Percentiles rank a stretch among this genome's conserved stretches.
phyloP scores from a whole-genome alignment of 2,797 vertebrate species.

The Novumbra hubbsi region DNA sequence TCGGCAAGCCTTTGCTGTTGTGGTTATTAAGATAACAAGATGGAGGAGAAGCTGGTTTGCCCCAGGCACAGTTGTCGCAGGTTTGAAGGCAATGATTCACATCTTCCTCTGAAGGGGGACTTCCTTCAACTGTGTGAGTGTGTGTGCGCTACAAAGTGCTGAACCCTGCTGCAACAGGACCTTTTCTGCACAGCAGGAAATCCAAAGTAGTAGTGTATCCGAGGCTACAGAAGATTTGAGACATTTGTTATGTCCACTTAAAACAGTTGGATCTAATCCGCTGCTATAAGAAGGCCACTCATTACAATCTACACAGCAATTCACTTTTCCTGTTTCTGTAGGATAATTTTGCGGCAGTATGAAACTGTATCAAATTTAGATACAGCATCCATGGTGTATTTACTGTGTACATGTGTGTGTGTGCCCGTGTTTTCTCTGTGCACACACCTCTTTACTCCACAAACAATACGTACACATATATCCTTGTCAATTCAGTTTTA shows the following conservation, averaged over 20 bases:
- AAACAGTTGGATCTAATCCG: too few relatives aligned
- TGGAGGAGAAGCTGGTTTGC: background rate
- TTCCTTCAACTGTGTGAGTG: slow-evolving; percentile 10
- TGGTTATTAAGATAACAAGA: background rate
- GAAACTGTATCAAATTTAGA: too few relatives aligned
- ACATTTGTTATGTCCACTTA: too few relatives aligned
- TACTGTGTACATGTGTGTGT: slow-evolving; percentile 8
- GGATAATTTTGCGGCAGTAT: too few relatives aligned
- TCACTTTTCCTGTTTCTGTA: too few relatives aligned
- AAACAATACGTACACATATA: background rate
- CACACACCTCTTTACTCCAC: background rate
- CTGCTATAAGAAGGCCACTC: too few relatives aligned
- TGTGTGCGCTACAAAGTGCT: background rate
- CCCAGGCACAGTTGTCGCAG: slow-evolving; percentile 6
- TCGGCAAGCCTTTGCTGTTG: background rate
- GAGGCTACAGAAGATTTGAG: too few relatives aligned
- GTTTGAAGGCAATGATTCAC: slow-evolving; percentile 22
- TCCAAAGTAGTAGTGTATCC: too few relatives aligned
- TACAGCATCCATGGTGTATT: background rate
- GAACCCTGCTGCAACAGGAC: too few relatives aligned
- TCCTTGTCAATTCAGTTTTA: background rate
- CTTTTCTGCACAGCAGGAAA: too few relatives aligned
- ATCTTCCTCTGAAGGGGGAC: slow-evolving; percentile 22
- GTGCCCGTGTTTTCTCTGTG: background rate
- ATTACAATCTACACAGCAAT: too few relatives aligned